Percentiles rank a stretch among this genome's conserved stretches.
These are phyloP conservation scores for Bradysia coprophila DNA, from an alignment of 1,140 invertebrate species.

Conservation along the genomic window DNA sequence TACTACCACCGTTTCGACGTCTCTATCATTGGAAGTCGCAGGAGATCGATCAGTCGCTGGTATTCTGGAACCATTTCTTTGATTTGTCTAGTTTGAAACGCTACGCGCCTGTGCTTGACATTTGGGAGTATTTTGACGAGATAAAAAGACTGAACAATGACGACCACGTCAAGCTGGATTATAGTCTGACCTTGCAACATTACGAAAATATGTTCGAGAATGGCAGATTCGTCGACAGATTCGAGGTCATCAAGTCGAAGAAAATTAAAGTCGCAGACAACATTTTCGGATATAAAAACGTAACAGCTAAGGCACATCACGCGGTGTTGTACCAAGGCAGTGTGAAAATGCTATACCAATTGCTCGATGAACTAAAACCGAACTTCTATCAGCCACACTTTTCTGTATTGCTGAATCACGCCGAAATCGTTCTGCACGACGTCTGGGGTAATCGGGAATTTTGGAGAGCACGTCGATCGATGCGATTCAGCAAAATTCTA, in stretches of 20 bases:
- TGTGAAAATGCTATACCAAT: conserved; percentile 37
- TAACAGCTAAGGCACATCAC: conserved; percentile 21
- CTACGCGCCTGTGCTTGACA: conserved; percentile 76
- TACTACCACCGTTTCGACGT: conserved; percentile 79
- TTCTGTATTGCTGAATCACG: conserved; percentile 51
- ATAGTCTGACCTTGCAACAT: conserved; percentile 66
- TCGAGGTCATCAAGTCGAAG: no score
- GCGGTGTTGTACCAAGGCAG: conserved; percentile 53
- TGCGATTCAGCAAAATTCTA: conserved; percentile 66
- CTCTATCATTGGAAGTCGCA: conserved; percentile 76
- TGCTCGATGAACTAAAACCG: conserved; percentile 23
- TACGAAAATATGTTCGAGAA: conserved; percentile 69
- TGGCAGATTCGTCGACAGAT: conserved; percentile 68
- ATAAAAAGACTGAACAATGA: conserved; percentile 9
- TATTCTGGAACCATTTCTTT: conserved; percentile 71
- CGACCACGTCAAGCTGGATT: conserved; percentile 30
- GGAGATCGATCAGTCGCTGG: conserved; percentile 20
- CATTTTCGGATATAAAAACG: conserved; percentile 9
- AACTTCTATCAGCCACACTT: neutral
- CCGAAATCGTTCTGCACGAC: conserved; percentile 79
- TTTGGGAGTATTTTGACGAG: conserved; percentile 52
- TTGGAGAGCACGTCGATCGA: conserved; percentile 77
- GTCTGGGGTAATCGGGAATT: conserved; percentile 62
- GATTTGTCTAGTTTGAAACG: conserved; percentile 57
- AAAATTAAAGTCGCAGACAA: no score